Percentiles rank a stretch among this genome's conserved stretches.
Conservation (phyloP, 2,113 vertebrate genomes). For the Marmota monax region DNA sequence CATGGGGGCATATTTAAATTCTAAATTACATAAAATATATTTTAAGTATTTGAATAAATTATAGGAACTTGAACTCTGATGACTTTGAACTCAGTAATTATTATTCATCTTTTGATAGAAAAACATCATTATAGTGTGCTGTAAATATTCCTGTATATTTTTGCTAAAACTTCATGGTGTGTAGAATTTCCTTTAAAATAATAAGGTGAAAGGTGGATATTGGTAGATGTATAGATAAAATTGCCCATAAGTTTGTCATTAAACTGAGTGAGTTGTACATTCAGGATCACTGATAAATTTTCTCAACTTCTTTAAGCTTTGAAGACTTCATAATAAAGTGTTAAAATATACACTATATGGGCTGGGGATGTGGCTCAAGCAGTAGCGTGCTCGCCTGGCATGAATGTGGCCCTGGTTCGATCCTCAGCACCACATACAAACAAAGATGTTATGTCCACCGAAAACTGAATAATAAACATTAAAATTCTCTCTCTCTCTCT, state of each 20-base stretch:
- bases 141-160: neutral
- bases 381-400: too few relatives aligned
- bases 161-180: neutral
- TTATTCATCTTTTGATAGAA: neutral
- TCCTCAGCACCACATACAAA: too few relatives aligned
- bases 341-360: neutral
- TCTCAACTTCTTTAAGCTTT: neutral
- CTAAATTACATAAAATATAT: neutral
- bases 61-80: neutral
- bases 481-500: too few relatives aligned
- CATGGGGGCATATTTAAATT: neutral
- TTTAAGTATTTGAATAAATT: neutral
- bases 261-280: neutral
- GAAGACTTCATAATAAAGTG: neutral
- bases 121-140: neutral
- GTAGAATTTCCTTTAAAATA: neutral
- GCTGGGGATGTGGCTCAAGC: too few relatives aligned
- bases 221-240: neutral
- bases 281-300: neutral
- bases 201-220: neutral
- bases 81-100: neutral
- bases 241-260: neutral
- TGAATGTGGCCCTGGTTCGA: too few relatives aligned
- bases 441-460: too few relatives aligned
- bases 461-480: too few relatives aligned